Base-by-base conservation (phyloP, 2,113 vertebrate species). In the Syngnathus typhle region DNA sequence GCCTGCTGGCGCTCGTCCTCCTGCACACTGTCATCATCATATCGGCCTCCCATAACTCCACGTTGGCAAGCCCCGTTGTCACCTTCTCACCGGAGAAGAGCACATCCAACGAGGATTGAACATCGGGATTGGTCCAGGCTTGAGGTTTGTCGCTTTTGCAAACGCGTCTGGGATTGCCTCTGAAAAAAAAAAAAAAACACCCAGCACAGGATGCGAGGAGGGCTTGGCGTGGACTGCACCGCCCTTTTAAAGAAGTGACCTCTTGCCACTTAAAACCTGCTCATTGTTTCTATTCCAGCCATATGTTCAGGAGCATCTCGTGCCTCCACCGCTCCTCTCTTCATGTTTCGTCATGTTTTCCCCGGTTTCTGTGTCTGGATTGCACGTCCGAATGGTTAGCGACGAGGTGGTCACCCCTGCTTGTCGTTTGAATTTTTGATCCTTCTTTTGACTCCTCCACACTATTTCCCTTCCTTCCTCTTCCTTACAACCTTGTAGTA, bases 21-120 rank as follows among this genome's bases (percentile, higher is more conserved):
- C 90, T 99, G 77, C 97, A 98, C 90, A 95, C 95, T 74, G 95
- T 96, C 85, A 95, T 96, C 88, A 92, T 94, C 79, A 93, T 95
- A 70, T 87, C 88, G 38, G 92, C 91, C 84, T 92, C 93, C 80
- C 95, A 98, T 85, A 98, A 94, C 83, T 88, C 93, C 60, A 92
- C 94, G 6, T 92, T 90, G 82, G 89, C 94, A 87, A 87, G 91
- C 73, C 87, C 93, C 85, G 93, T 91, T 67, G 85, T 91, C 88
- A 84, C 94, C 77, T 88, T 87, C 84, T 84, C 92, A 39, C 91
- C 94, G 74, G 94, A 98, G 59, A 95, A 96, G 74, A 90, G 91
- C 70, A 84, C 94, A 47, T 80, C 94, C 70, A 94, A 91, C 9
- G 95, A 99, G 80, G 95, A 97, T 82, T 96, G 89, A 91, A 72